Evolutionary conservation across 30 jellyfish, hydroid and myxozoan species (phyloP), one percentile per base, ranked within the genome.

Genomic region (Aurelia aurita): DNA sequence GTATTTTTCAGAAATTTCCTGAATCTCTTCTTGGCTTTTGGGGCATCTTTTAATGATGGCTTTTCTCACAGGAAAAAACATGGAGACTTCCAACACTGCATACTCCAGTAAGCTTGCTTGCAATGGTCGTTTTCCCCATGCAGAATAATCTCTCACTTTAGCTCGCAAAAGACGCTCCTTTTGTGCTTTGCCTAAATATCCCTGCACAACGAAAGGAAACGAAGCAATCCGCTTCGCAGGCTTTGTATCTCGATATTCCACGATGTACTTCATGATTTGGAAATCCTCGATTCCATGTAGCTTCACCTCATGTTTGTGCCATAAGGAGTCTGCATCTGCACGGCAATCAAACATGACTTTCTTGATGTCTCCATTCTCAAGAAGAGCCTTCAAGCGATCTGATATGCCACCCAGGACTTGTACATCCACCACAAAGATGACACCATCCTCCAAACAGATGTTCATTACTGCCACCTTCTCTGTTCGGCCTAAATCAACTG

Each of bases 271-370:
- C 69, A 80, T 59, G 27, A 80, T 25, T 29, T 80, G 91, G 85
- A 80, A 64, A 43, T 80, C 91, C 80, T 26, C 67, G 26, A 80
- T 62, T 5, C 75, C 75, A 59, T 58, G 20, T 28, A 80, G 75
- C 32, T 28, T 80, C 19, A 80, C 75, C 18, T 28, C 26, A 55
- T 64, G 75, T 69, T 80, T 59, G 22, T 64, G 84, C 74, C 83
- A 54, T 15, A 80, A 45, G 1, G 85, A 64, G 44, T 65, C 84
- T 1, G 86, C 54, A 54, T 80, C 91, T 21, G 72, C 28, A 14
- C 91, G 84, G 72, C 91, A 80, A 43, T 80, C 91, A 68, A 80
- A 80, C 84, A 80, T 68, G 22, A 64, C 29, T 22, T 80, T 80
- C 6, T 18, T 21, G 1, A 80, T 67, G 9, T 44, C 32, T 1